phyloP scores from a whole-genome alignment of 1,140 invertebrate species.

The Elymnias hypermnestra region DNA sequence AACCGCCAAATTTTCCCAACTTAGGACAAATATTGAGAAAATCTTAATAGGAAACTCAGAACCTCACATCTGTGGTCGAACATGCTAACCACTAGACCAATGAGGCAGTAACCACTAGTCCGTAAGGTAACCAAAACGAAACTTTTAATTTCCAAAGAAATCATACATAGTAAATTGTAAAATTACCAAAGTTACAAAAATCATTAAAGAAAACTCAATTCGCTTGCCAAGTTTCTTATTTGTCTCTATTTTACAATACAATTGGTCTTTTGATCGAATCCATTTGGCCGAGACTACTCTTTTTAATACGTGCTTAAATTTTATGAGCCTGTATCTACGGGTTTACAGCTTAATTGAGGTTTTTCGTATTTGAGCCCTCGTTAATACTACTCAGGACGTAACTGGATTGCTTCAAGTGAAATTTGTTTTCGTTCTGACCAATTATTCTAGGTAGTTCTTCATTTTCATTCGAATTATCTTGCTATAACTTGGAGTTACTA shows the following conservation, averaged over 20 bases:
- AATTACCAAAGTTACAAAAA: not conserved
- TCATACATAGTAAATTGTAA: no score
- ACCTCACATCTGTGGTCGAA: no score
- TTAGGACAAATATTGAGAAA: no score
- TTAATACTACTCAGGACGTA: slow-evolving; percentile 17
- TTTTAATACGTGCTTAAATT: slow-evolving; percentile 69
- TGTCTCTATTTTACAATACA: not conserved
- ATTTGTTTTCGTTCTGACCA: slow-evolving; percentile 17
- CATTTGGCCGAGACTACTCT: slow-evolving; percentile 59
- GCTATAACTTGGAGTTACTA: no score
- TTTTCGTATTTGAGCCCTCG: slow-evolving; percentile 37
- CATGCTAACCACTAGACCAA: no score
- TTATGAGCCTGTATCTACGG: slow-evolving; percentile 55
- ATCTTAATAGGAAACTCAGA: no score
- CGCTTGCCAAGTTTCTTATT: not conserved
- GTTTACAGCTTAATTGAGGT: slow-evolving; percentile 56
- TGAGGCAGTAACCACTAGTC: no score
- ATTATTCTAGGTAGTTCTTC: not conserved
- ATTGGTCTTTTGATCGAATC: slow-evolving; percentile 47
- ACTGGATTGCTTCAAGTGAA: slow-evolving; percentile 8
- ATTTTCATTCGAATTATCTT: not conserved
- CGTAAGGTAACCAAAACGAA: no score
- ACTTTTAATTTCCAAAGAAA: no score
- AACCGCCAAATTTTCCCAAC: no score
- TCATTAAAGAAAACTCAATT: not conserved